Evolutionary conservation across 2,113 vertebrate species (phyloP), one percentile per base, ranked within the genome.

Genomic region (Megaceryle maxima): DNA sequence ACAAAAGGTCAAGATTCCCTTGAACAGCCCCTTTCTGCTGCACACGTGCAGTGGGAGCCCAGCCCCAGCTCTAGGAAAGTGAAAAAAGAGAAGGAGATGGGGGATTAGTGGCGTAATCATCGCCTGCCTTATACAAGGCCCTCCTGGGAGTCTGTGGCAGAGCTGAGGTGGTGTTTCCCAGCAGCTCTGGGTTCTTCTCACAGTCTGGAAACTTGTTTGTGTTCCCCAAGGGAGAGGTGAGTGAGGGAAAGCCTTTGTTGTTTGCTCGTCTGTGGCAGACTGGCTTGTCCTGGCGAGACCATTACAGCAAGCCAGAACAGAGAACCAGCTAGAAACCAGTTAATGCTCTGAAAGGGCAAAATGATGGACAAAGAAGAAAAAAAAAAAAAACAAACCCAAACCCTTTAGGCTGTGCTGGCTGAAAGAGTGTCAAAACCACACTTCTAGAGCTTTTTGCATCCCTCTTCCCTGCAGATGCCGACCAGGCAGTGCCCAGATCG

Each of bases 301-400:
- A 16, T 57, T 48, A 10, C 50, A 83, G 74, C 86, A 69, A 86
- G 90, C 68, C 84, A 88, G 83, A 46, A 79, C 93, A 93, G 87
- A 69, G 72, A 84, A 79, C 82, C 68, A 16, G 5, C 56, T 1
- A 28, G 57, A 66, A 88, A 28, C 53, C 66, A 87, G 67, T 39
- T 35, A 90, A 44, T 77, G 82, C 46, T 70, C 72, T 48, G 68
- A 19, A 59, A n/a, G 82, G 72, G 66, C 41, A 70, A 44, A 63
- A 29, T 2, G 37, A 39, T 68, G 90, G 56, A 28, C 39, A 41
- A 35, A 48, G 43, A 22, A 7, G 43, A 22, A 7, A n/a, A 44
- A 6, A 75, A 82, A 78, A 75, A 55, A 8, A 41, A 10, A 41
- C 39, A 41, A 41, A 13, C 37, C 37, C 37, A 81, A 2, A 7